Evolutionary conservation across 2,888 invertebrate species (phyloP).

Genomic region (Microctonus aethiopoides): DNA sequence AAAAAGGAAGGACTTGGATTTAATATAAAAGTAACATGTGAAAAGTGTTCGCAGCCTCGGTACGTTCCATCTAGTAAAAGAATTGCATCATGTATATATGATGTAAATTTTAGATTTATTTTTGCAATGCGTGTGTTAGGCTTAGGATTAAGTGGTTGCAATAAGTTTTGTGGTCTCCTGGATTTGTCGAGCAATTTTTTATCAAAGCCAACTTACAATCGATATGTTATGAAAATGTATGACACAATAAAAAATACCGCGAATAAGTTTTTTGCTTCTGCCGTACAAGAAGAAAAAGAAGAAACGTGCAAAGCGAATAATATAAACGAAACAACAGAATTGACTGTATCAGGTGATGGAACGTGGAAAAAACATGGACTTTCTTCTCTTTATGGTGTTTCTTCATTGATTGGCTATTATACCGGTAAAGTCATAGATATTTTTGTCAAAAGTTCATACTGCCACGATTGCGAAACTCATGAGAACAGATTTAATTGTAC

Average conservation of each 20-base stretch:
- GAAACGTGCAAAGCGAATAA: conserved; percentile 41
- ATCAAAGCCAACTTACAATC: neutral
- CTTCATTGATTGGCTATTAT: conserved; percentile 36
- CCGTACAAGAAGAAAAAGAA: conserved; percentile 42
- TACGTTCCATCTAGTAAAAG: conserved; percentile 39
- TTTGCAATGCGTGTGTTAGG: conserved; percentile 44
- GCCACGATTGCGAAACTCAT: conserved; percentile 38
- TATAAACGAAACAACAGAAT: conserved; percentile 43
- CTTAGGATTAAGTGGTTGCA: conserved; percentile 40
- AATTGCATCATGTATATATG: conserved; percentile 34
- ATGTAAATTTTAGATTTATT: conserved; percentile 39
- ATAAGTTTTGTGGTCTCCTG: conserved; percentile 41
- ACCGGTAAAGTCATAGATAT: conserved; percentile 41
- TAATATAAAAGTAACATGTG: conserved; percentile 40
- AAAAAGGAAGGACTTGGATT: conserved; percentile 41
- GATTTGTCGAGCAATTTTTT: conserved; percentile 18
- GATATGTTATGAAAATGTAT: neutral
- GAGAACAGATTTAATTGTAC: conserved; percentile 36
- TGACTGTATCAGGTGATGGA: conserved; percentile 47
- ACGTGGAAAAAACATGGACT: conserved; percentile 47
- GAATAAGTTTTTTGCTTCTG: conserved; percentile 16
- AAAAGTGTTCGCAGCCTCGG: conserved; percentile 32
- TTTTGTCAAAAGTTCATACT: conserved; percentile 38
- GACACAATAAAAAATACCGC: conserved; percentile 34
- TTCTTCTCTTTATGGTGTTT: conserved; percentile 37